These are phyloP conservation scores for Bettongia penicillata DNA, from an alignment of 2,113 vertebrate genomes.

Conservation along the genomic window DNA sequence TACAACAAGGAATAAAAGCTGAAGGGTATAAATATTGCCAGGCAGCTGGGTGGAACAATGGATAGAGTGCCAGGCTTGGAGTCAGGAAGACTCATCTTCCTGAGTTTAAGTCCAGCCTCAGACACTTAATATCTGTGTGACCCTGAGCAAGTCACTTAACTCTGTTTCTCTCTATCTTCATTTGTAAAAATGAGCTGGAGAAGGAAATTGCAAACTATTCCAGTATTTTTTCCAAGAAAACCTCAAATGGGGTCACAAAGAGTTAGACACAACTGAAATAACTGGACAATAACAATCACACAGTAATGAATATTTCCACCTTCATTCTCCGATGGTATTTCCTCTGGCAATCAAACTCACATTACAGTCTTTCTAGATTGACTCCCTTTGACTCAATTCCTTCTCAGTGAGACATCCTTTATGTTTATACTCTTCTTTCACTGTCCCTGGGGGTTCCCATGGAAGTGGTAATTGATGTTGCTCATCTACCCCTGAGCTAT, in stretches of 20 bases:
- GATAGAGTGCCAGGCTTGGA: background rate
- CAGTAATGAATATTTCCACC: background rate
- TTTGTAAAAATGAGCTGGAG: background rate
- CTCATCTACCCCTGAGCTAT: background rate
- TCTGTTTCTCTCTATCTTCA: background rate
- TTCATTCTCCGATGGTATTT: background rate
- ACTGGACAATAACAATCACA: background rate
- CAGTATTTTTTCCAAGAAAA: background rate
- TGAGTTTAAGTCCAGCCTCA: background rate
- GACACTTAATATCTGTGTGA: background rate
- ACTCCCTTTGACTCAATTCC: background rate
- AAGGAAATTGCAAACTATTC: background rate
- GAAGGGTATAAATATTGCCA: background rate
- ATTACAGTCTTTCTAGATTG: background rate
- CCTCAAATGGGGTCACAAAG: background rate
- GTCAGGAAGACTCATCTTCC: background rate
- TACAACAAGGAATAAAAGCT: background rate
- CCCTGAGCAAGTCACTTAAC: background rate
- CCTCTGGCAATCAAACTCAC: background rate
- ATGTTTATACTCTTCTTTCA: background rate
- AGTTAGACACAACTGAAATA: background rate
- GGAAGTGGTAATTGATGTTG: background rate
- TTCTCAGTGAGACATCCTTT: background rate
- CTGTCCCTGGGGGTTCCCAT: background rate
- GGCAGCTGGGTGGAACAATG: background rate